Base-by-base conservation (phyloP, 2,113 vertebrate species). In the Stictonetta naevosa region DNA sequence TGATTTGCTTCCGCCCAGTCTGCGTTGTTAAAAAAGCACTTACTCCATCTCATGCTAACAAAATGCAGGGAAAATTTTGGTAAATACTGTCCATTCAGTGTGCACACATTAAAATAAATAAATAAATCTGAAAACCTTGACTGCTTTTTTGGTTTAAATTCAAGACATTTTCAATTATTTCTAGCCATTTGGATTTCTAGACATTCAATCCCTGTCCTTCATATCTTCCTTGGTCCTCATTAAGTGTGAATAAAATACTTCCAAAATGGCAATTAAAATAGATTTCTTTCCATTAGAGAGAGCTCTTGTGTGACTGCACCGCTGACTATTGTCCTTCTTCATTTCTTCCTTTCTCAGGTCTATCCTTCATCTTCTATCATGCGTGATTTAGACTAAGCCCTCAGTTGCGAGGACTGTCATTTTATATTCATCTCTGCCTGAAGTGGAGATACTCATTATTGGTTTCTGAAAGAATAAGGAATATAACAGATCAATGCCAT, bases 401-500 rank as follows among this genome's bases (percentile, higher is more conserved):
- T 88, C 90, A 14, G 0, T 28, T 78, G 78, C 87, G 76, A 90
- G 75, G 71, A 83, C 71, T 23, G 22, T 59, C 0, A 0, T 82
- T 95, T 95, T 76, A 84, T 90, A 90, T 87, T 80, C 7, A 5
- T 91, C 59, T 85, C 84, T 83, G 81, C 87, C 14, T 1, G 84
- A 76, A 92, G 58, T 83, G 85, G 66, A 92, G 53, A 80, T 29
- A 38, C 44, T 89, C 83, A 42, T 59, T 94, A 36, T 38, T 87
- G 96, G 74, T 68, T 94, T 91, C 71, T 95, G 84, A 66, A 95
- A 83, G 48, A 83, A 73, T 88, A 90, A 93, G 90, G 93, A 79
- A 90, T 36, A 75, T 72, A 44, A 60, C 0, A 0, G 80, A 96
- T 95, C 95, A 96, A 96, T 94, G 91, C 77, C 80, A 84, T 96